A percentile compares a stretch with the other conserved stretches of the same genome.
Evolutionary conservation across 2,888 invertebrate species (phyloP).

Genomic region (Habroteleia sp.): DNA sequence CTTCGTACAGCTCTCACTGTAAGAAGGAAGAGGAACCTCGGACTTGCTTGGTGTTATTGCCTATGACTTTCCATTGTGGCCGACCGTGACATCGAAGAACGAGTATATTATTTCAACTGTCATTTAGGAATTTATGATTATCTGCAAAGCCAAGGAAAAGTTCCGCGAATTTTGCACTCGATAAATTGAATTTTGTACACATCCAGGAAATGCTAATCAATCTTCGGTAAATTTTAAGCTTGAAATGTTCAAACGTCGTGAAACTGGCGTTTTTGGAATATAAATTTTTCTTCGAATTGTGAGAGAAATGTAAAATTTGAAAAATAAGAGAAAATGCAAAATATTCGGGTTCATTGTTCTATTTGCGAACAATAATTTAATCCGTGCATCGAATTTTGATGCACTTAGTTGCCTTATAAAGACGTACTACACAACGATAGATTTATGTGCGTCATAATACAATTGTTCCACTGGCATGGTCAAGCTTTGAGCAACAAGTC

Average conservation of each 20-base stretch:
- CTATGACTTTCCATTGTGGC: conserved; percentile 60
- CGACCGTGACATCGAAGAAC: conserved; percentile 54
- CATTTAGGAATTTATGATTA: conserved; percentile 40
- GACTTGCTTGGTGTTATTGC: conserved; percentile 8
- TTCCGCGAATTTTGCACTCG: conserved; percentile 22
- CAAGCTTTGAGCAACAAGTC: conserved; percentile 21
- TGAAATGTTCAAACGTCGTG: too few species aligned
- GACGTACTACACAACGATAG: neutral
- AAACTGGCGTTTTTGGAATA: conserved; percentile 28
- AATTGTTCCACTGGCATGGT: conserved; percentile 21
- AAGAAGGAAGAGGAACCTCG: conserved; percentile 41
- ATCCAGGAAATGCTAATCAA: too few species aligned
- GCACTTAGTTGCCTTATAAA: conserved; percentile 3
- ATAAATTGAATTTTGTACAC: too few species aligned
- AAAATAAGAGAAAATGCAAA: conserved; percentile 18
- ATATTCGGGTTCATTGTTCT: conserved; percentile 8
- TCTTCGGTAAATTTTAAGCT: too few species aligned
- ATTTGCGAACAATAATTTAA: conserved; percentile 22
- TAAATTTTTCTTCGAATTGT: conserved; percentile 3
- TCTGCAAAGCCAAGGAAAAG: conserved; percentile 40
- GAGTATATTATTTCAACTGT: conserved; percentile 54
- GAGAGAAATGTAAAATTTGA: neutral
- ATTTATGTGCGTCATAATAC: too few species aligned
- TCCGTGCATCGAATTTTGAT: conserved; percentile 12
- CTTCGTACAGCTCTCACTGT: conserved; percentile 51